These are phyloP conservation scores for Diarsia brunnea DNA, from an alignment of 2,888 invertebrate genomes.

Conservation along the genomic window DNA sequence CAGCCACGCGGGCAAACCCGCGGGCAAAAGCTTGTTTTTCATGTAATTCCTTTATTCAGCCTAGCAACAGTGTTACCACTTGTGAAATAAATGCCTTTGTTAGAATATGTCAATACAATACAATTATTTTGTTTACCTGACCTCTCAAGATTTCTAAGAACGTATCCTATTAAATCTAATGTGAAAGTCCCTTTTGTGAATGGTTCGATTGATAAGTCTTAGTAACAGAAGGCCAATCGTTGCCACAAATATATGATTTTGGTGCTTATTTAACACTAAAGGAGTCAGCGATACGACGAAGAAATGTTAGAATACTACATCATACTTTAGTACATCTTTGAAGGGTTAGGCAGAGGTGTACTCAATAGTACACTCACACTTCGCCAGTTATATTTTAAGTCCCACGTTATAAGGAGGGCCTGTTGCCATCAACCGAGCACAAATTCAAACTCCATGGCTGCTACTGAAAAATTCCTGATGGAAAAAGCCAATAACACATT, in stretches of 20 bases:
- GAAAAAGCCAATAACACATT: no score
- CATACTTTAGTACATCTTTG: no score
- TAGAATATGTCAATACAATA: not conserved
- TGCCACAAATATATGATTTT: not conserved
- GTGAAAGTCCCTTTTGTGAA: not conserved
- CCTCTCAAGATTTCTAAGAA: not conserved
- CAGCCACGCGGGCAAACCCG: no score
- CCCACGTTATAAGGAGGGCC: no score
- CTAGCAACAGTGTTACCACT: not conserved
- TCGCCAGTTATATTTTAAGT: no score
- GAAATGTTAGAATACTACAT: not conserved
- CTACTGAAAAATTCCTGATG: no score
- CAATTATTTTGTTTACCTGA: constrained; percentile 1
- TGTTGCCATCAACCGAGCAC: no score
- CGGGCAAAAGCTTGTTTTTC: not conserved
- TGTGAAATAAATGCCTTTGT: not conserved
- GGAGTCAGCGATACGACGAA: not conserved
- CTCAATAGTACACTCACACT: no score
- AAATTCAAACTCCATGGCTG: no score
- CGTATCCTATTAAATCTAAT: not conserved
- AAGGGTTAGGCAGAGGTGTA: no score
- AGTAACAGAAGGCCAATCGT: not conserved
- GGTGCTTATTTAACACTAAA: not conserved
- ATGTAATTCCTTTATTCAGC: not conserved
- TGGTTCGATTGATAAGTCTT: not conserved